These are phyloP conservation scores for Aphidoletes aphidimyza DNA, from an alignment of 2,888 invertebrate species.

Conservation along the genomic window DNA sequence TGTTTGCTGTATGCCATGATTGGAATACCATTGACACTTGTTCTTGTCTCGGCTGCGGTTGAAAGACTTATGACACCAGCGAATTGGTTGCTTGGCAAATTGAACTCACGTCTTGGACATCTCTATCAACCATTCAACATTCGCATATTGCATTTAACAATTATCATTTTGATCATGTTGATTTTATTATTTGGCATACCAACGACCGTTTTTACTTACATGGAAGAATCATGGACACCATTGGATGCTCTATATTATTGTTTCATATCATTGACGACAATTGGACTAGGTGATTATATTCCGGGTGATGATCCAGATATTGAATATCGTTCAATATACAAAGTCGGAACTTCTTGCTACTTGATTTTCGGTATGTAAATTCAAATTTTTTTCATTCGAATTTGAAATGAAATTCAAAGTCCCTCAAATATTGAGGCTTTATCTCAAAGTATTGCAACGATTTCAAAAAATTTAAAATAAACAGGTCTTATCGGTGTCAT, in stretches of 20 bases:
- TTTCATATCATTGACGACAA: constrained; percentile 89
- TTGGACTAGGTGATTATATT: constrained; percentile 90
- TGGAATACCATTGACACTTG: constrained; percentile 87
- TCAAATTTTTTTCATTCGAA: constrained; percentile 12
- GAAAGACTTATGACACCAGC: constrained; percentile 82
- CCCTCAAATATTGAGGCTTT: no score
- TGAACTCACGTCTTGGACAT: constrained; percentile 78
- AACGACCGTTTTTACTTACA: constrained; percentile 76
- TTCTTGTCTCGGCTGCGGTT: constrained; percentile 83
- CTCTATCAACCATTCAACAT: constrained; percentile 80
- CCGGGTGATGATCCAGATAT: constrained; percentile 80
- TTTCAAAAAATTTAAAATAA: no score
- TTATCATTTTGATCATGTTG: constrained; percentile 69
- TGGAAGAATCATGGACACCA: constrained; percentile 86
- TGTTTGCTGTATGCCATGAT: constrained; percentile 87
- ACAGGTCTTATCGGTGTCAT: constrained; percentile 86
- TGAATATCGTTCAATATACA: constrained; percentile 82
- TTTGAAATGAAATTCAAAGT: no score
- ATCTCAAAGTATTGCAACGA: no score
- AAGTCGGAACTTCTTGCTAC: constrained; percentile 82
- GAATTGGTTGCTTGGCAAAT: constrained; percentile 74
- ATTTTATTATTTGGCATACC: constrained; percentile 78
- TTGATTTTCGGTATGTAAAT: constrained; percentile 61
- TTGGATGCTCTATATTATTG: constrained; percentile 91
- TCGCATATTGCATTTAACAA: constrained; percentile 77